phyloP scores from a whole-genome alignment of 2,888 invertebrate species.

The Pandemis corylana region DNA sequence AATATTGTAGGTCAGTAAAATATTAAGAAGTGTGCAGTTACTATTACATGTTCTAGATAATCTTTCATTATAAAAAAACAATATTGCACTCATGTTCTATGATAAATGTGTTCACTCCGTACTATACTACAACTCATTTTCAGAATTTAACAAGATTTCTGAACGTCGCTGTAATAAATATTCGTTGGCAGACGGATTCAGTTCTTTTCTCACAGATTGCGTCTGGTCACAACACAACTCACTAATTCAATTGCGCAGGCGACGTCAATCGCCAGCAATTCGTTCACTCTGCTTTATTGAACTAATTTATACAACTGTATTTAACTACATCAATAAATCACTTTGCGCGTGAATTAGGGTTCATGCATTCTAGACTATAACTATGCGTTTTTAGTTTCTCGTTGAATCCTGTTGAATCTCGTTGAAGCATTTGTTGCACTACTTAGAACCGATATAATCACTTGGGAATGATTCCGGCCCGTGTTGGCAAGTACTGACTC shows the following conservation, averaged over 20 bases:
- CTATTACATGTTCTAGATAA: too few relatives aligned
- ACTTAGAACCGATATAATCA: too few relatives aligned
- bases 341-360: constrained; percentile 25
- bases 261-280: constrained; percentile 45
- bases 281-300: constrained; percentile 52
- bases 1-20: neutral
- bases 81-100: too few relatives aligned
- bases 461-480: too few relatives aligned
- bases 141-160: neutral
- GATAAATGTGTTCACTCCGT: too few relatives aligned
- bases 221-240: constrained; percentile 24
- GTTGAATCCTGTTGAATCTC: too few relatives aligned
- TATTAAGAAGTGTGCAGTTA: neutral
- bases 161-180: neutral
- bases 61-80: too few relatives aligned
- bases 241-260: constrained; percentile 34
- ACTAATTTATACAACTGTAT: constrained; percentile 53
- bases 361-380: neutral
- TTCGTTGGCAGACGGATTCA: neutral
- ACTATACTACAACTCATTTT: too few relatives aligned
- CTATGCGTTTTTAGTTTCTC: neutral
- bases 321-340: constrained; percentile 53
- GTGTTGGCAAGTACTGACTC: too few relatives aligned
- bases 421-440: too few relatives aligned
- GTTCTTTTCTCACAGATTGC: constrained; percentile 13